Conservation (phyloP, 2,797 vertebrate species). For the Mormyrus hasselquistii region DNA sequence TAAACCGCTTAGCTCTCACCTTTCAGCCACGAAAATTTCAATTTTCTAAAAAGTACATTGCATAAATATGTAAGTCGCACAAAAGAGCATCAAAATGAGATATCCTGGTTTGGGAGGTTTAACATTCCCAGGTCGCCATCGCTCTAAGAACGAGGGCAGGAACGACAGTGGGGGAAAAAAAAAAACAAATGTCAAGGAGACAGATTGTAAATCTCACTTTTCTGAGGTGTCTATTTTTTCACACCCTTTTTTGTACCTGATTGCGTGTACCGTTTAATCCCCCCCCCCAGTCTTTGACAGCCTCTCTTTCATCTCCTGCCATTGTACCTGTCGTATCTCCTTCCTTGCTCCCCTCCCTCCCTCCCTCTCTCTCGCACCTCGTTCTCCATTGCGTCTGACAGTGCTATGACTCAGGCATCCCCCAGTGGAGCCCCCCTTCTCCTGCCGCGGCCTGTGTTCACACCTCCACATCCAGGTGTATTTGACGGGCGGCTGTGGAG, state of each 20-base stretch:
- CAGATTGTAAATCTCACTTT: neutral
- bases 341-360: slow-evolving; percentile 18
- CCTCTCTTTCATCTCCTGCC: slow-evolving; percentile 28
- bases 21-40: neutral
- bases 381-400: neutral
- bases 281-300: neutral
- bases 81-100: neutral
- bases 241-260: slow-evolving; percentile 6
- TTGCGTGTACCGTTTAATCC: neutral
- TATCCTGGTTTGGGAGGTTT: neutral
- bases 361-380: neutral
- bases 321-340: slow-evolving; percentile 20
- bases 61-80: neutral
- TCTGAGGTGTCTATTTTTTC: neutral
- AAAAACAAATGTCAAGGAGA: neutral
- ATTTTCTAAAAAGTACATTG: neutral
- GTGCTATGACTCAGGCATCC: slow-evolving; percentile 1
- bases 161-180: neutral
- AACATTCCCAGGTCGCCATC: neutral
- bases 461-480: slow-evolving; percentile 2
- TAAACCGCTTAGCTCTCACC: neutral
- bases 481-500: slow-evolving; percentile 3
- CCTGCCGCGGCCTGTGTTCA: neutral
- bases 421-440: neutral
- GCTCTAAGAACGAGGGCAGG: neutral